phyloP scores from a whole-genome alignment of 2,113 vertebrate species.

The Urocitellus parryii region DNA sequence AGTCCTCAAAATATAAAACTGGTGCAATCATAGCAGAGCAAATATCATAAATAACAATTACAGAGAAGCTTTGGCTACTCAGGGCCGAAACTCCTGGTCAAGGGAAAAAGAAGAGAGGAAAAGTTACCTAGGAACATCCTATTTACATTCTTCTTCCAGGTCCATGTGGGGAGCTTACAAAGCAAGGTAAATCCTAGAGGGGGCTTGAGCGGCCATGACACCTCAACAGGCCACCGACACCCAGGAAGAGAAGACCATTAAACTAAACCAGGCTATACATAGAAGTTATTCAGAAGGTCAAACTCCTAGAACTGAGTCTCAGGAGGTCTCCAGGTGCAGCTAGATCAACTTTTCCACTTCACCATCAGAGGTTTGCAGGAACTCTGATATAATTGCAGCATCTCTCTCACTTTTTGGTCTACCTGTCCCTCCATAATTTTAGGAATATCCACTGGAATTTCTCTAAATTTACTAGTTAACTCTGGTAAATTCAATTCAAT shows the following conservation, averaged over 20 bases:
- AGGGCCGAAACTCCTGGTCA: not conserved
- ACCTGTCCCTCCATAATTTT: not conserved
- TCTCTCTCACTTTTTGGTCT: not conserved
- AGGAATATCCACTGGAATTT: conserved; percentile 2
- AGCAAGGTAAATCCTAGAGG: not conserved
- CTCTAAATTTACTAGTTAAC: not conserved
- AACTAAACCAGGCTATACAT: not conserved
- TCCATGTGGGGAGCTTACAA: not conserved
- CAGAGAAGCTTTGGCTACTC: not conserved
- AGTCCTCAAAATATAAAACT: not conserved
- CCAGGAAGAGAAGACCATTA: not conserved
- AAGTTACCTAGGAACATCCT: not conserved
- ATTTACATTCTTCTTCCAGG: not conserved
- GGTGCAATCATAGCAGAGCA: not conserved
- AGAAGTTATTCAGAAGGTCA: not conserved
- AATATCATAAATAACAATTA: not conserved
- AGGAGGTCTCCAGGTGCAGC: not conserved
- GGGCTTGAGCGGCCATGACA: not conserved
- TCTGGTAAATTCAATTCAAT: not conserved
- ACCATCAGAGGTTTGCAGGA: not conserved
- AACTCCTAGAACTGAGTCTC: not conserved
- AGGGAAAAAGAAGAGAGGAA: not conserved
- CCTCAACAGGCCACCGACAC: not conserved
- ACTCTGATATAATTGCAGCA: not conserved
- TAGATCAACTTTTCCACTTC: not conserved